Conservation (phyloP, 2,888 invertebrate genomes). For the Osmoderma eremita region DNA sequence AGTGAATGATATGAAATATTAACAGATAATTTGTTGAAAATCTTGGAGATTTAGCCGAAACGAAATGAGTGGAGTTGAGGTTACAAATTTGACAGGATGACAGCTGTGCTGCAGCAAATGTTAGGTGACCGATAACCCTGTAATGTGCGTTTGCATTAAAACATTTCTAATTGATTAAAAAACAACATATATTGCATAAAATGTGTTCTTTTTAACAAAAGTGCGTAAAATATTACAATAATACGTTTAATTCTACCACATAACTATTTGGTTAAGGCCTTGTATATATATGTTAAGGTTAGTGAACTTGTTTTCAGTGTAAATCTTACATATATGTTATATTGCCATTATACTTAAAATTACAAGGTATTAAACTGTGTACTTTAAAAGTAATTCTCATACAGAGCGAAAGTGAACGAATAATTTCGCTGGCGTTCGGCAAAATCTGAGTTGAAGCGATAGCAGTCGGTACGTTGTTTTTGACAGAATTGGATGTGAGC, state of each 20-base stretch:
- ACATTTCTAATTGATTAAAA: background rate
- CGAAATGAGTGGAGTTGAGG: slow-evolving; percentile 39
- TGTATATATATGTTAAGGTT: too few species aligned
- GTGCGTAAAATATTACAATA: too few species aligned
- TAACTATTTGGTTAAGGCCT: too few species aligned
- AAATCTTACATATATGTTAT: too few species aligned
- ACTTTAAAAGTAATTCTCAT: too few species aligned
- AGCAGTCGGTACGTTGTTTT: slow-evolving; percentile 39
- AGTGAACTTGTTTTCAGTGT: too few species aligned
- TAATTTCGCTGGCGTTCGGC: slow-evolving; percentile 35
- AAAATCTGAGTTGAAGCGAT: slow-evolving; percentile 12
- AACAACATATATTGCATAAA: background rate
- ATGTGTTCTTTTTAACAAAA: too few species aligned
- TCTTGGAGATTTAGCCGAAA: slow-evolving; percentile 7
- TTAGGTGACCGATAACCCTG: background rate
- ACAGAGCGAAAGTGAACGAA: slow-evolving; percentile 36
- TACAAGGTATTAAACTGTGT: too few species aligned
- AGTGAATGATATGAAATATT: slow-evolving; percentile 18
- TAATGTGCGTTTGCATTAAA: background rate
- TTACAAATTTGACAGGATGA: slow-evolving; percentile 42
- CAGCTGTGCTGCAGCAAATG: background rate
- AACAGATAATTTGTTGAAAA: slow-evolving; percentile 5
- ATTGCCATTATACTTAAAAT: too few species aligned
- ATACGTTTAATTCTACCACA: too few species aligned
- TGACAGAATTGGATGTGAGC: slow-evolving; percentile 44